Base-by-base conservation (phyloP, 2,888 invertebrate genomes). In the Auanema sp. region DNA sequence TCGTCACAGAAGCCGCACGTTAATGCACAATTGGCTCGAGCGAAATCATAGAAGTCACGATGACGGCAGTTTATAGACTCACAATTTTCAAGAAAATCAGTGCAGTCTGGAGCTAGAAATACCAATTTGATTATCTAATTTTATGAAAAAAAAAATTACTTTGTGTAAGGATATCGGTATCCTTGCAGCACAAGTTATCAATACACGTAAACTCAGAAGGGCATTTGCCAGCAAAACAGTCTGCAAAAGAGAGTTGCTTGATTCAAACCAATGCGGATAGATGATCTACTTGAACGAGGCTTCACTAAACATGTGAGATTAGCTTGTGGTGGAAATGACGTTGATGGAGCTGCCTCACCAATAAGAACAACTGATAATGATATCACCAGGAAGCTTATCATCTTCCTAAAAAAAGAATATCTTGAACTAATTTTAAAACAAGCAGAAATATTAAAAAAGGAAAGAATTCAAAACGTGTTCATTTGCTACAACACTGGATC, bases 1-100 rank as follows among this genome's bases (percentile, higher is more conserved):
- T 58, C 66, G 50, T 68, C 64, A 56, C 71, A 71, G 62, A 66
- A 50, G 44, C 66, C 66, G 33, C 71, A 71, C 11, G 71, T 68
- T 51, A 53, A 54, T n/a, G 66, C 66, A 47, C 71, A 71, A 53
- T 71, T 68, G 8, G 68, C 71, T 44, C 55, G 44, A n/a, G 71
- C 71, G 33, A 71, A 71, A 2, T 66, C 66, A 25, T 66, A 65
- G 58, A 66, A 58, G 59, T 64, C 68, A 24, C 60, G 58, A 24
- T 59, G 44, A 18, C 65, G 61, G 41, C 71, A 71, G 14, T 66
- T 53, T 42, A 71, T 24, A 16, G 44, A 55, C 10, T 58, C 25
- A 50, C 71, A 71, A 42, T 62, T 60, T 44, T 55, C 42, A 41
- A 66, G 50, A 54, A 63, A 68, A 42, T 68, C 68, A 12, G 53